These are phyloP conservation scores for Gonatopus flavifemur DNA, from an alignment of 1,140 invertebrate genomes.

Conservation along the genomic window DNA sequence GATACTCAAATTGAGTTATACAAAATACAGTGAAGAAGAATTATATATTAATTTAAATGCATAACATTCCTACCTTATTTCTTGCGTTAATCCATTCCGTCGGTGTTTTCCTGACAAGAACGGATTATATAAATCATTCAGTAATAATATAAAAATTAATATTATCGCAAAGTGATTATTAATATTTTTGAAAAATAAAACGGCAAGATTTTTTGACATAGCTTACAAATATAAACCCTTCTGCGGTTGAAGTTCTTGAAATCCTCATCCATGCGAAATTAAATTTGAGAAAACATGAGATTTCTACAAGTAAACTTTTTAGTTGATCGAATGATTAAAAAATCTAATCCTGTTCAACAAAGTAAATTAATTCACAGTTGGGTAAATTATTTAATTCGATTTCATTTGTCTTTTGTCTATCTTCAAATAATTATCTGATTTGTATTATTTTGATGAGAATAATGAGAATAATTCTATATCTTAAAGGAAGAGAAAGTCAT, in stretches of 20 bases:
- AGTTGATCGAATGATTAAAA: neutral
- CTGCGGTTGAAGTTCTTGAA: no score
- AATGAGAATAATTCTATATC: neutral
- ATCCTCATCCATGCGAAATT: conserved; percentile 10
- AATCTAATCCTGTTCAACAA: neutral
- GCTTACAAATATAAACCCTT: no score
- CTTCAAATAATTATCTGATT: conserved; percentile 15
- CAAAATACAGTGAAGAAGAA: neutral
- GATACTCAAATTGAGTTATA: neutral
- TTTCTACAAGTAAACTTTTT: neutral
- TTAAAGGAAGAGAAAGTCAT: neutral
- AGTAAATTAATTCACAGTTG: neutral
- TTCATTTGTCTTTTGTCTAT: no score
- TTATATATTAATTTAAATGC: conserved; percentile 10
- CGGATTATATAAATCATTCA: no score
- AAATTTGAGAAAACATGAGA: neutral
- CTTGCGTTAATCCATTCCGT: neutral
- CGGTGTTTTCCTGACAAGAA: no score
- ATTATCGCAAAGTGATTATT: no score
- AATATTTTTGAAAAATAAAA: no score
- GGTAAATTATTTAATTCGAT: no score
- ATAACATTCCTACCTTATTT: conserved; percentile 5
- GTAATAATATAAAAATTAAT: no score
- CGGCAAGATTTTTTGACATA: no score
- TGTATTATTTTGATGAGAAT: neutral